A percentile compares a stretch with the other conserved stretches of the same genome.
phyloP scores from a whole-genome alignment of 1,140 invertebrate species.

The Marisa cornuarietis region DNA sequence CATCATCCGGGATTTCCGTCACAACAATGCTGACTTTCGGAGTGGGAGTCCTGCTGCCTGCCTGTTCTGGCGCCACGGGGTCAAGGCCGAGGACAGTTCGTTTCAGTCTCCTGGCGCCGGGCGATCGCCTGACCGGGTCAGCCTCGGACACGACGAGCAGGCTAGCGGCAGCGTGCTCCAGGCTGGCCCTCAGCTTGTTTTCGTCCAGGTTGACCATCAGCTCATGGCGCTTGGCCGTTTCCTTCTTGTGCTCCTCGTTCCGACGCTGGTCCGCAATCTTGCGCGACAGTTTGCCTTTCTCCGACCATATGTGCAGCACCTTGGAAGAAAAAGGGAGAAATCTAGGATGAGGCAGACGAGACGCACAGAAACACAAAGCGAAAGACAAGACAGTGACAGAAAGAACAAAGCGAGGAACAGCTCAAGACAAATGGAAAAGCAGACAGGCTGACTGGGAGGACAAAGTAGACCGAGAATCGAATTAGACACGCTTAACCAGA shows the following conservation, averaged over 20 bases:
- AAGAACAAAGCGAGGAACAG: conserved; percentile 1
- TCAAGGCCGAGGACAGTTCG: not conserved
- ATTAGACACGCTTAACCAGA: not conserved
- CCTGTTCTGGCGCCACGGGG: not conserved
- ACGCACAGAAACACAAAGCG: too few species aligned
- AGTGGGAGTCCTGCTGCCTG: not conserved
- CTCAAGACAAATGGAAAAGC: conserved; percentile 6
- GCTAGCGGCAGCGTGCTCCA: not conserved
- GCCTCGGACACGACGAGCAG: not conserved
- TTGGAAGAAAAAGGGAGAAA: not conserved
- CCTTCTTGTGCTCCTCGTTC: not conserved
- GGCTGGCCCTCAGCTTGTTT: not conserved
- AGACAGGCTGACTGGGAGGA: conserved; percentile 3
- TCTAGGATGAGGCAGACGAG: not conserved
- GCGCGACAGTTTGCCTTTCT: conserved; percentile 11
- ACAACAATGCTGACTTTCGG: not conserved
- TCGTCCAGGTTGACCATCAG: conserved; percentile 4
- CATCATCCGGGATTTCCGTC: too few species aligned
- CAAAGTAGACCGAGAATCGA: not conserved
- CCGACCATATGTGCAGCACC: conserved; percentile 16
- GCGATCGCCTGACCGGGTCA: not conserved
- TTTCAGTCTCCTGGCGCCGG: not conserved
- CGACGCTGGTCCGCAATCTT: conserved; percentile 15
- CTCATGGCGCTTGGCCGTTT: not conserved
- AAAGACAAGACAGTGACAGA: not conserved